Percentiles rank a stretch among this genome's conserved stretches.
These are phyloP conservation scores for Cryptocephalus moraei DNA, from an alignment of 2,888 invertebrate genomes.

Conservation along the genomic window DNA sequence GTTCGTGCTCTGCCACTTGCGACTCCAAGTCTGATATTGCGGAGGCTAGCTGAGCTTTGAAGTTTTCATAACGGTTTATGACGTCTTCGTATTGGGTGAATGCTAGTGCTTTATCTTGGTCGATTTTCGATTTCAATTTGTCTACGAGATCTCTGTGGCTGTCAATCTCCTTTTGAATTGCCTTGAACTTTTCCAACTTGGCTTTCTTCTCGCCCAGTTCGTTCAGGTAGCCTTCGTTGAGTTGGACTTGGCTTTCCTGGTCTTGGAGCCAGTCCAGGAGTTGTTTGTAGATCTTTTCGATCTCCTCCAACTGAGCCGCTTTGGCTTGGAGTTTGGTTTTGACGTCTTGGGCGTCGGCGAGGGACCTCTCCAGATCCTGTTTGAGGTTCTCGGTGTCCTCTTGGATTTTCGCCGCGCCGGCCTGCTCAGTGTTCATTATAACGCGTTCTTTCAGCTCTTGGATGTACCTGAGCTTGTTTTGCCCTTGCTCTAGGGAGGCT, in stretches of 20 bases:
- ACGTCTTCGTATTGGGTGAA: constrained; percentile 60
- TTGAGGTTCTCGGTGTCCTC: constrained; percentile 85
- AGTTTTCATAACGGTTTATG: constrained; percentile 58
- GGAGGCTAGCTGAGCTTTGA: constrained; percentile 55
- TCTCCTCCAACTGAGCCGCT: constrained; percentile 74
- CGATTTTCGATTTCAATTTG: constrained; percentile 62
- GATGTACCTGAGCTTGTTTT: constrained; percentile 74
- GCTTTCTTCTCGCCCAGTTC: constrained; percentile 88
- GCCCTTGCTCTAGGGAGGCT: constrained; percentile 88
- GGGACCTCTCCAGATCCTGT: constrained; percentile 80
- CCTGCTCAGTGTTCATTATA: constrained; percentile 83
- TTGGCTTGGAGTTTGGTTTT: constrained; percentile 64
- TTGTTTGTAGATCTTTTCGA: constrained; percentile 72
- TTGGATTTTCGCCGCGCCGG: constrained; percentile 79
- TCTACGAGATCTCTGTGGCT: constrained; percentile 70
- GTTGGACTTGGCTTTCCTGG: constrained; percentile 71
- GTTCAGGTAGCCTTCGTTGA: constrained; percentile 62
- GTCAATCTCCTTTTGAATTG: constrained; percentile 70
- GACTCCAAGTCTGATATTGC: constrained; percentile 64
- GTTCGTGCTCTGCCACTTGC: constrained; percentile 78
- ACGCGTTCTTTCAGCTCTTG: constrained; percentile 88
- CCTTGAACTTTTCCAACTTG: constrained; percentile 76
- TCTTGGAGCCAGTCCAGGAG: constrained; percentile 83
- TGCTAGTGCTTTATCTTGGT: constrained; percentile 45
- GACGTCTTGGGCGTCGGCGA: constrained; percentile 70